A percentile compares a stretch with the other conserved stretches of the same genome.
phyloP scores from a whole-genome alignment of 2,797 vertebrate species.

The Monodelphis domestica region DNA sequence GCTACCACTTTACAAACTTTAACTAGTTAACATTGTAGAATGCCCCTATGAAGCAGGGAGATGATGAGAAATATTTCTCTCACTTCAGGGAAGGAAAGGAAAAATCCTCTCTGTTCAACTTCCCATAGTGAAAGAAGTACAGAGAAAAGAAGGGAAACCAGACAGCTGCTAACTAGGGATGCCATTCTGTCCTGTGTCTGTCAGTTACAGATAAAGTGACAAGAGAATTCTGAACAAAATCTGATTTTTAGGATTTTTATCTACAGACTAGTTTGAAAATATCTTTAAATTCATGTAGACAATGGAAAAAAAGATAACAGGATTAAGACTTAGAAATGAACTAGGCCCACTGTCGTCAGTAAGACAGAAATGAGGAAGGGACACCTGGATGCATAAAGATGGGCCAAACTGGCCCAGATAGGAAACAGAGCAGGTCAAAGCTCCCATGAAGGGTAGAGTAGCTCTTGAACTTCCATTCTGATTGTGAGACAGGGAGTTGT shows the following conservation, averaged over 20 bases:
- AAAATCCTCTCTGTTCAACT: slow-evolving; percentile 30
- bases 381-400: background rate
- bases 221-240: slow-evolving; percentile 47
- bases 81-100: slow-evolving; percentile 28
- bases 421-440: background rate
- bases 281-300: slow-evolving; percentile 13
- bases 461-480: no score
- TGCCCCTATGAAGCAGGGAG: background rate
- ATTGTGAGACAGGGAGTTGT: no score
- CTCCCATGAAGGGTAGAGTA: background rate
- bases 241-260: slow-evolving; percentile 8
- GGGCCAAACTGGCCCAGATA: background rate
- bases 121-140: slow-evolving; percentile 13
- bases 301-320: background rate
- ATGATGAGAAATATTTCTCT: slow-evolving; percentile 13
- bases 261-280: slow-evolving; percentile 6
- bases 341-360: fast-evolving
- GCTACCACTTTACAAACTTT: background rate
- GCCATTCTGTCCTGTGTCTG: slow-evolving; percentile 39
- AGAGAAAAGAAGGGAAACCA: background rate
- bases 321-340: background rate
- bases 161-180: slow-evolving; percentile 32
- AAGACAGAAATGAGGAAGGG: background rate
- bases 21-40: slow-evolving; percentile 52
- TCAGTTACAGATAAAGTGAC: slow-evolving; percentile 32